phyloP scores from a whole-genome alignment of 2,888 invertebrate genomes.

The Siphonodentalium dalli region DNA sequence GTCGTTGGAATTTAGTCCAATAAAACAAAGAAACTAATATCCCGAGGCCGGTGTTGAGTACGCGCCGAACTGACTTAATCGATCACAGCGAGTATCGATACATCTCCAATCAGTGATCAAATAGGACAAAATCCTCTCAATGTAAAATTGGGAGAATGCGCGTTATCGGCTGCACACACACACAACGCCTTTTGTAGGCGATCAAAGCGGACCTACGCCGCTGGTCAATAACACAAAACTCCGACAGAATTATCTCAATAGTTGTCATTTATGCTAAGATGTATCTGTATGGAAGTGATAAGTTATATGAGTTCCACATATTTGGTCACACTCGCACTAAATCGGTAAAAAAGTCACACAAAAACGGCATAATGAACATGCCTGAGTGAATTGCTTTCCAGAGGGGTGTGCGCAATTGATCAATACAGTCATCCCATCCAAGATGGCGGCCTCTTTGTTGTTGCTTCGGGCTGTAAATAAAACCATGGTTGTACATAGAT shows the following conservation, averaged over 20 bases:
- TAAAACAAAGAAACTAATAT: too few species aligned
- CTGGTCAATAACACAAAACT: constrained; percentile 21
- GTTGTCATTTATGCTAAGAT: constrained; percentile 8
- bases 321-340: constrained; percentile 52
- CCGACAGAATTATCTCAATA: constrained; percentile 14
- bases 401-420: constrained; percentile 53
- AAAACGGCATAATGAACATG: constrained; percentile 64
- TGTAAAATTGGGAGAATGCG: constrained; percentile 47
- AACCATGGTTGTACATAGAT: too few species aligned
- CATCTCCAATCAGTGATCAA: constrained; percentile 42
- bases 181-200: constrained; percentile 39
- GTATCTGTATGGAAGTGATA: constrained; percentile 14
- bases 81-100: constrained; percentile 24
- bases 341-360: constrained; percentile 56
- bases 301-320: constrained; percentile 41
- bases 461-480: too few species aligned
- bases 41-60: too few species aligned
- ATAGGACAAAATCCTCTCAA: too few species aligned
- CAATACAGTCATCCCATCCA: constrained; percentile 49
- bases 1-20: constrained; percentile 20
- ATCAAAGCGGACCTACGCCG: too few species aligned
- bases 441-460: constrained; percentile 53
- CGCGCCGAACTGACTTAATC: constrained; percentile 10
- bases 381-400: constrained; percentile 54
- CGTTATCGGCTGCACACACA: constrained; percentile 41